Percentiles rank a stretch among this genome's conserved stretches.
These are phyloP conservation scores for Sterrhoptilus dennistouni DNA, from an alignment of 2,113 vertebrate genomes.

Conservation along the genomic window DNA sequence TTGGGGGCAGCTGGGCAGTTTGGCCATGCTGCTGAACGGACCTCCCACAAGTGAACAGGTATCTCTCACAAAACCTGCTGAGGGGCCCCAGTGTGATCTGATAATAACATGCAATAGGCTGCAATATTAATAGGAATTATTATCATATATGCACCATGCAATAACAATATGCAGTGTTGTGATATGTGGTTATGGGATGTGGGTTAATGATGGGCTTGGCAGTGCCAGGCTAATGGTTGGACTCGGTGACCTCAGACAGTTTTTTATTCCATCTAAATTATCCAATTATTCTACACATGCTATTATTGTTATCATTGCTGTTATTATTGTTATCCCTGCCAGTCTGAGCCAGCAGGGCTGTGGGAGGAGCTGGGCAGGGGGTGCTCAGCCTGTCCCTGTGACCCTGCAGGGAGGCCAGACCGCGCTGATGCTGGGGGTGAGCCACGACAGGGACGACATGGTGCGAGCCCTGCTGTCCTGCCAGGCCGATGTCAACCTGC, in stretches of 20 bases:
- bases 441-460: slow-evolving; percentile 78
- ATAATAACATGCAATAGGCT: no score
- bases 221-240: not conserved
- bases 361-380: not conserved
- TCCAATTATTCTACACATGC: no score
- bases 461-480: slow-evolving; percentile 76
- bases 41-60: fast-evolving
- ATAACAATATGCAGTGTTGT: not conserved
- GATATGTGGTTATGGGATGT: not conserved
- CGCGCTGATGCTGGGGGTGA: slow-evolving; percentile 78
- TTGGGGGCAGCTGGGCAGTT: not conserved
- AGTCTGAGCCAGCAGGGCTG: not conserved
- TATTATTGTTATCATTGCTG: no score
- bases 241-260: fast-evolving
- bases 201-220: not conserved
- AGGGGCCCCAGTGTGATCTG: not conserved
- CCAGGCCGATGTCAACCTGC: slow-evolving; percentile 76
- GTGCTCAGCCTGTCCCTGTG: not conserved
- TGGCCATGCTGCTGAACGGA: not conserved
- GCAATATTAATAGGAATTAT: not conserved
- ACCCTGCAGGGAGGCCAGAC: slow-evolving; percentile 77
- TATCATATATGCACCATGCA: not conserved
- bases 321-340: not conserved
- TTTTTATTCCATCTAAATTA: not conserved
- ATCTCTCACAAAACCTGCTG: not conserved